phyloP scores from a whole-genome alignment of 2,797 vertebrate species.

The Graptemys geographica region DNA sequence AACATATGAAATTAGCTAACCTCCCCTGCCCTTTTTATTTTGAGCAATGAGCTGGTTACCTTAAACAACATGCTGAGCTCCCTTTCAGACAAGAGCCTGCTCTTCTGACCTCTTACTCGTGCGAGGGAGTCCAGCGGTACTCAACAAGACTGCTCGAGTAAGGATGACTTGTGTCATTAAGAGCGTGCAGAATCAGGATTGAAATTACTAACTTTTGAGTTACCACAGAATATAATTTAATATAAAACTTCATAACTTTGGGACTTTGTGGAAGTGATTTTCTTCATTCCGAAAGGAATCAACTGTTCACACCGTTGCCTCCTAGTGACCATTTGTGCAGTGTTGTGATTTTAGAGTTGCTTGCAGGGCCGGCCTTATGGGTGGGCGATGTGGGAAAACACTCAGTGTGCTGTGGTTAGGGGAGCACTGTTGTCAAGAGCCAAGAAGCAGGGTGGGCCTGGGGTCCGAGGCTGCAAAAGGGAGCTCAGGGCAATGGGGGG shows the following conservation, averaged over 20 bases:
- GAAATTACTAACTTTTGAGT: neutral
- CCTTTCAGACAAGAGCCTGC: neutral
- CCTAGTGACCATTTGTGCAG: neutral
- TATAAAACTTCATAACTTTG: neutral
- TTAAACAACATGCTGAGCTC: neutral
- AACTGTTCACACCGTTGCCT: neutral
- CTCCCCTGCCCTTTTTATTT: neutral
- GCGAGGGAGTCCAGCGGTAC: neutral
- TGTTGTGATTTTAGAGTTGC: neutral
- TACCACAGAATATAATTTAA: neutral
- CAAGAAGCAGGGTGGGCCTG: too few relatives aligned
- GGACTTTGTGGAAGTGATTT: neutral
- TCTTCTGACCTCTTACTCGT: constrained; percentile 18
- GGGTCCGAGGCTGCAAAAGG: too few relatives aligned
- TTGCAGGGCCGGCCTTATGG: neutral
- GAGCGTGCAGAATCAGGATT: neutral
- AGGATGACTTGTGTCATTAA: neutral
- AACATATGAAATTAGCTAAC: neutral
- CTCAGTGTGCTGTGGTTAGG: too few relatives aligned
- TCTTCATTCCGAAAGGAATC: neutral
- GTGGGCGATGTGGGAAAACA: too few relatives aligned
- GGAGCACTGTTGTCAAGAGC: too few relatives aligned
- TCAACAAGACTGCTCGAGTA: neutral
- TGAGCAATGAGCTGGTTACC: rapidly evolving
- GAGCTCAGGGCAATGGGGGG: too few relatives aligned